phyloP scores from a whole-genome alignment of 2,113 vertebrate species.

The Apodemus sylvaticus region DNA sequence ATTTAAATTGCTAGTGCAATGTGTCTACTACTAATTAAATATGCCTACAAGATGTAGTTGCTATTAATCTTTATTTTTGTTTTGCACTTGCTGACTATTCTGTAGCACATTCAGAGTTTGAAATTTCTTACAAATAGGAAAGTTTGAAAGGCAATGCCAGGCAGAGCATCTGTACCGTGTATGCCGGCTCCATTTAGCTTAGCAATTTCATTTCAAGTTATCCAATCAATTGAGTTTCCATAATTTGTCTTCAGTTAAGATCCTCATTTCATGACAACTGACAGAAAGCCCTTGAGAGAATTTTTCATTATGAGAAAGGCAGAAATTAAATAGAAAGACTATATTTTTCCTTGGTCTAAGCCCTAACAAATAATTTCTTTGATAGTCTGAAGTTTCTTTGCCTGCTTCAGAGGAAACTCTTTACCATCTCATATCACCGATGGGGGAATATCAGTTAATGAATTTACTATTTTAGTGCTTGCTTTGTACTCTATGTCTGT shows the following conservation, averaged over 20 bases:
- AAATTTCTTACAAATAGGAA: not conserved
- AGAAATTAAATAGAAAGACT: constrained; percentile 38
- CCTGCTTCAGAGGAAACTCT: constrained; percentile 24
- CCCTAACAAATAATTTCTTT: constrained; percentile 6
- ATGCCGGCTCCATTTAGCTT: not conserved
- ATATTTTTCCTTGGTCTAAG: constrained; percentile 10
- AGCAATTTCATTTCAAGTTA: constrained; percentile 36
- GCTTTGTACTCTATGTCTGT: not conserved
- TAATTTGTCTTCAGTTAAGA: constrained; percentile 55
- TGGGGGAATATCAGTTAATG: not conserved
- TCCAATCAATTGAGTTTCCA: constrained; percentile 28
- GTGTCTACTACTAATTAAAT: constrained; percentile 36
- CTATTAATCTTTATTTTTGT: constrained; percentile 33
- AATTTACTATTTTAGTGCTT: not conserved
- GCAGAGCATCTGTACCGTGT: not conserved
- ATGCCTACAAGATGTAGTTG: constrained; percentile 10
- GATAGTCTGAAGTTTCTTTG: constrained; percentile 60
- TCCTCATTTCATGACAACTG: constrained; percentile 48
- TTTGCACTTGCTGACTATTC: not conserved
- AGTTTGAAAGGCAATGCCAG: not conserved
- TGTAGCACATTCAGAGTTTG: constrained; percentile 23
- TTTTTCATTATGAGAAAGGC: constrained; percentile 52
- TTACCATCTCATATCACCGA: not conserved
- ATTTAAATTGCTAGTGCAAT: constrained; percentile 18
- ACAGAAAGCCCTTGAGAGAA: constrained; percentile 75